Conservation (phyloP, 2,113 vertebrate species). For the Scalopus aquaticus region DNA sequence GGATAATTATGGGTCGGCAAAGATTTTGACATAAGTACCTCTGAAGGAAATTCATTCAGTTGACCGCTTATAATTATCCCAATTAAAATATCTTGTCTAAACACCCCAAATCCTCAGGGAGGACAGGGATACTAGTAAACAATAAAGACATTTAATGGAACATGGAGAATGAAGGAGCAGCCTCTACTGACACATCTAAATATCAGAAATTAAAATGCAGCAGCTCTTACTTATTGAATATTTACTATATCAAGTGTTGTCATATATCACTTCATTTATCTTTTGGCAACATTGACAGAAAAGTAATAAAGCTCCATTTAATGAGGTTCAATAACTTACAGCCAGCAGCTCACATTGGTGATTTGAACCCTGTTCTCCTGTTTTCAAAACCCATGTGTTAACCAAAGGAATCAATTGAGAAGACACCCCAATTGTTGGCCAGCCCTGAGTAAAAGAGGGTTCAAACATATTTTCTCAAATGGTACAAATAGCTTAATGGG, state of each 20-base stretch:
- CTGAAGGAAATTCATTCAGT: neutral
- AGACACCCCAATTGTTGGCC: neutral
- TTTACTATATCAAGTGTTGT: neutral
- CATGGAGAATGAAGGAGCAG: neutral
- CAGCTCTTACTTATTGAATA: neutral
- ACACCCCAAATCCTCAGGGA: neutral
- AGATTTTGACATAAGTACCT: neutral
- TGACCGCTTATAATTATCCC: neutral
- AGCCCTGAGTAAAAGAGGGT: neutral
- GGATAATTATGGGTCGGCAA: neutral
- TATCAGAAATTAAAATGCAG: neutral
- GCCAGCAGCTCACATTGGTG: neutral
- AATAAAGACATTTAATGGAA: neutral
- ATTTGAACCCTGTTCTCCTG: neutral
- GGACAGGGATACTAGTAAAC: neutral
- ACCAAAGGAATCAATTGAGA: neutral
- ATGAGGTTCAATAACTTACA: neutral
- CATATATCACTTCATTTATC: neutral
- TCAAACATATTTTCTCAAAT: neutral
- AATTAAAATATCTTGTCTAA: neutral
- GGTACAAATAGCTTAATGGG: neutral
- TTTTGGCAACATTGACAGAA: neutral
- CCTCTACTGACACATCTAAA: neutral
- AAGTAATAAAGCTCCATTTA: neutral
- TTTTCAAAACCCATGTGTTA: neutral